Evolutionary conservation across 2,888 invertebrate genomes (phyloP), one percentile per base, ranked within the genome.

Genomic region (Amiota minor): DNA sequence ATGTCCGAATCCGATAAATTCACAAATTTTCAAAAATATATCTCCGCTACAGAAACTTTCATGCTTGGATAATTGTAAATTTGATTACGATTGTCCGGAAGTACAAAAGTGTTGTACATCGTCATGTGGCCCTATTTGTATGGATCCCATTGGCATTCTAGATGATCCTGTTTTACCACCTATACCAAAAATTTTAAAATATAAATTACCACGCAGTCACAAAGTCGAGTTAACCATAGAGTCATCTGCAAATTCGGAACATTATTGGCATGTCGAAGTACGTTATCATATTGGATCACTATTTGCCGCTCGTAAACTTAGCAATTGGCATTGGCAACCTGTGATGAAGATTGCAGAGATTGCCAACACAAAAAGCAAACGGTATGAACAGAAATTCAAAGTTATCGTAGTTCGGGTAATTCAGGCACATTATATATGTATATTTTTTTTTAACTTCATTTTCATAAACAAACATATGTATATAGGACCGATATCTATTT

Each of bases 81-180:
- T 86, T 18, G 95, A 95, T 83, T 91, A 92, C 0, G 93, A 94
- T 80, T 95, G 95, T 85, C 92, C 92, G 11, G 93, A 92, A 76
- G 91, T 92, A 1, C 91, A 93, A 74, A 92, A 94, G 78, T 95
- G 95, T 87, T 95, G 95, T 81, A 89, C 89, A 45, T 91, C 90
- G 53, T 92, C 91, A 35, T 95, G 95, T 81, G 94, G 95, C 0
- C 91, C 93, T 20, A 92, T 93, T 23, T 95, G 95, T 86, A 93
- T 93, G 84, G 91, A 92, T 47, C 92, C 95, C 0, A 81, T 91
- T 9, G 92, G 93, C 73, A 76, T 88, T 50, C 79, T 83, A 10
- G 85, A 88, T 72, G 86, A 89, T 83, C 76, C 83, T 91, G 93
- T 92, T 79, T 88, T 94, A 70, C 94, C 94, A 70, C 92, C 92